Base-by-base conservation (phyloP, 2,888 invertebrate species). In the Cerastis leucographa region DNA sequence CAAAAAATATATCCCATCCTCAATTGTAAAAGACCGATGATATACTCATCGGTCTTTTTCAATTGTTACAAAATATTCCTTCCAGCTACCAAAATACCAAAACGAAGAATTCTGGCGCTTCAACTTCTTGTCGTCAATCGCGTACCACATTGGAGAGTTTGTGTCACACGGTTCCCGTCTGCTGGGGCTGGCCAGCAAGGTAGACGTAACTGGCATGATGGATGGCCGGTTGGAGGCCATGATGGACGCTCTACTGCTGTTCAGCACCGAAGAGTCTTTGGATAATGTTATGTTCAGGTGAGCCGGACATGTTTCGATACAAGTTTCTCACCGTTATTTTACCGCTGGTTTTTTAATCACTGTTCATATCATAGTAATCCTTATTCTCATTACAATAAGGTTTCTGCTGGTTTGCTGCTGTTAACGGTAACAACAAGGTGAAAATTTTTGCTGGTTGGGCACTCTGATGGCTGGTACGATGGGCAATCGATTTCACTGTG, bases 211-310 rank as follows among this genome's bases (percentile, higher is more conserved):
- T 1, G 94, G 91, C 0, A 87, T 93, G 2, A 12, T 86, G 59
- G 85, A 88, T 1, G 96, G 96, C 9, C 89, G 90, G 2, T 90
- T 97, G 8, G 93, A 94, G 0, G 91, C 97, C 12, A 67, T 95
- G 42, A 83, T 97, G 11, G 97, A 97, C 71, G 92, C 96, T 0
- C 84, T 94, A 14, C 89, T 97, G 81, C 92, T 94, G 80, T 71
- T 97, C 14, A 83, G 97, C 40, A 94, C 93, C 81, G 96, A 97
- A 59, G 96, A 97, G 25, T 94, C 94, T 0, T 87, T 97, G 40
- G 94, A 95, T 29, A 94, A 93, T 78, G 87, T 97, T 8, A 89
- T 96, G 69, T 94, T 92, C 56, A 97, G 97, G 97, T 97, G 5
- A 61, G 35, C 19, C 25, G 25, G 56, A 14, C 2, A 56, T 14